phyloP scores from a whole-genome alignment of 2,888 invertebrate genomes.

The Diploptera punctata region DNA sequence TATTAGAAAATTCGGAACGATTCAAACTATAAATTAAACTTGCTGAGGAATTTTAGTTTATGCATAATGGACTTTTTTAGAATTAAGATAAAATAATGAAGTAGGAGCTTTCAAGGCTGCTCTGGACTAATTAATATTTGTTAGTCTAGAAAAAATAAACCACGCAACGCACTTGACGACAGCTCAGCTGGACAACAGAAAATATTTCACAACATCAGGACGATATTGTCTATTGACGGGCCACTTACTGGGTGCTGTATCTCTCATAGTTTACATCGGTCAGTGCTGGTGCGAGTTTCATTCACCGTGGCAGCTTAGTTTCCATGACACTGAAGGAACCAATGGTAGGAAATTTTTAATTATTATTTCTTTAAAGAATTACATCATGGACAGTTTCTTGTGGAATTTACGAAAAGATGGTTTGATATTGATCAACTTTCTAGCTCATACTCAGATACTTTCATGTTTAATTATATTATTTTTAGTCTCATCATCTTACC shows the following conservation, averaged over 20 bases:
- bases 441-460: too few species aligned
- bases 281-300: constrained; percentile 27
- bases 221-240: constrained; percentile 21
- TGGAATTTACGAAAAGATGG: too few species aligned
- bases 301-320: constrained; percentile 42
- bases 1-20: too few species aligned
- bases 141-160: constrained; percentile 24
- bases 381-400: neutral
- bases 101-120: constrained; percentile 14
- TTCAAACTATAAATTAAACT: too few species aligned
- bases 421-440: too few species aligned
- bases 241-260: constrained; percentile 30
- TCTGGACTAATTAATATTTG: constrained; percentile 6
- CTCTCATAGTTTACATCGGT: constrained; percentile 30
- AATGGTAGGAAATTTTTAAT: constrained; percentile 39
- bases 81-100: too few species aligned
- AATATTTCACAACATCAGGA: constrained; percentile 26
- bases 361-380: neutral
- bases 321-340: constrained; percentile 43
- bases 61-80: too few species aligned
- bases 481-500: too few species aligned
- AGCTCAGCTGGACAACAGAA: constrained; percentile 30
- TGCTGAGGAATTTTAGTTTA: too few species aligned
- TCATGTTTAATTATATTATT: too few species aligned
- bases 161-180: constrained; percentile 27